Evolutionary conservation across 1,140 invertebrate species (phyloP), one percentile per base, ranked within the genome.

Genomic region (Antheraea mylitta): DNA sequence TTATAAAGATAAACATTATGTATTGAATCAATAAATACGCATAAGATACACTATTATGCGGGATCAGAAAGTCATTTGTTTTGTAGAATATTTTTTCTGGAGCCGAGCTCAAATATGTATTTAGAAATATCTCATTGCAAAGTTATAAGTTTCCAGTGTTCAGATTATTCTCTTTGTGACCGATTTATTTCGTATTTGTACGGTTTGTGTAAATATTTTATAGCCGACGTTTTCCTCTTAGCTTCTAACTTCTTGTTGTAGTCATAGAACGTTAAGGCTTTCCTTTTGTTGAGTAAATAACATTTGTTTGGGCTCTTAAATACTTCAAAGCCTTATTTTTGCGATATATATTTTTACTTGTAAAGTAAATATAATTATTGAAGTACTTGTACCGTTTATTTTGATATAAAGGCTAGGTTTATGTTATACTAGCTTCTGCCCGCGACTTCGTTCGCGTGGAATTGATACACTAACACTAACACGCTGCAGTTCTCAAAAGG

Each of bases 181-280:
- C 16, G 22, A 13, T 7, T 53, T 53, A 53, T 16, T 36, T 9
- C 63, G 11, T 16, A 11, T 61, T 64, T 71, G 62, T 72, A 71
- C 59, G 69, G 67, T 53, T 71, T 76, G 73, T 75, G 72, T 75
- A 76, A 78, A 78, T 69, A 64, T 58, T 62, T 62, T 69, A 5
- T 42, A 19, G 64, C 48, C 64, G 37, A 62, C 71, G 66, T 76
- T 70, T 68, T 67, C 66, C 66, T 74, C 58, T 66, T 69, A 64
- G 48, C 64, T 69, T 58, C 68, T 62, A 53, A 6, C 45, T 16
- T 53, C 16, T 53, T 53, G 45, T 13, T 53, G 16, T 53, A 60
- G 66, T 37, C 64, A 59, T 53, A 59, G 9, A 68, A 30, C 76
- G 69, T 73, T 78, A 69, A 45, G 71, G 70, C 76, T 74, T n/a